Evolutionary conservation across 2,888 invertebrate species (phyloP).

Genomic region (Seladonia tumulorum): DNA sequence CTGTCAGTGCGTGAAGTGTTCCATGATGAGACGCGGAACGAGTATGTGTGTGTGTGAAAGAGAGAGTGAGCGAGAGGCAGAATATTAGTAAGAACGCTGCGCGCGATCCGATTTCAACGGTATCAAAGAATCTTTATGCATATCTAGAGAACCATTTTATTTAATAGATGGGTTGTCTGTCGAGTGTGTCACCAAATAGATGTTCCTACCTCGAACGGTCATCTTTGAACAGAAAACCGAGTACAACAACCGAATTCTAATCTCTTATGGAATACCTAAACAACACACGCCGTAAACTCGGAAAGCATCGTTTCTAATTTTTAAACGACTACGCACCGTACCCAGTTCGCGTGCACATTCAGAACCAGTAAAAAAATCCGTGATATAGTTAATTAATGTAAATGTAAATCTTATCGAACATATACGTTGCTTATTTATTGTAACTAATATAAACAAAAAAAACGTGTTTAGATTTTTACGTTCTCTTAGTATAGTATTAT

Average conservation of each 20-base stretch:
- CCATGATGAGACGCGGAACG: slow-evolving; percentile 4
- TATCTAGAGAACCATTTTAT: slow-evolving; percentile 58
- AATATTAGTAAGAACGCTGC: slow-evolving; percentile 17
- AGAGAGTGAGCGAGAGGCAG: not conserved
- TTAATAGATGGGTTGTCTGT: slow-evolving; percentile 46
- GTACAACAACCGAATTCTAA: slow-evolving; percentile 67
- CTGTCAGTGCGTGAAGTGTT: slow-evolving; percentile 40
- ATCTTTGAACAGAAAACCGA: slow-evolving; percentile 54
- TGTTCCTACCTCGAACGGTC: slow-evolving; percentile 62
- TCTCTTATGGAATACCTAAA: slow-evolving; percentile 34
- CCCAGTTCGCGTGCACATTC: slow-evolving; percentile 64
- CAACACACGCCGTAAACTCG: slow-evolving; percentile 30
- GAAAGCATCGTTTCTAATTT: slow-evolving; percentile 45
- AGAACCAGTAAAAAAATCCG: slow-evolving; percentile 79
- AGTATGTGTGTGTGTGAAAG: not conserved
- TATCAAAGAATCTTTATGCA: slow-evolving; percentile 54
- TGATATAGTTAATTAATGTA: slow-evolving; percentile 78
- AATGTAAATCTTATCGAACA: slow-evolving; percentile 71
- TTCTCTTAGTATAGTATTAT: slow-evolving; percentile 75
- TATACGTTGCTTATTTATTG: slow-evolving; percentile 81
- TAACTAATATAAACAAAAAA: slow-evolving; percentile 69
- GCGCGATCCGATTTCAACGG: slow-evolving; percentile 48
- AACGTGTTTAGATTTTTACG: slow-evolving; percentile 77
- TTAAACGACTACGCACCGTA: slow-evolving; percentile 54
- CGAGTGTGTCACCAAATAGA: slow-evolving; percentile 56